Evolutionary conservation across 2,888 invertebrate species (phyloP).

Genomic region (Melanargia galathea): DNA sequence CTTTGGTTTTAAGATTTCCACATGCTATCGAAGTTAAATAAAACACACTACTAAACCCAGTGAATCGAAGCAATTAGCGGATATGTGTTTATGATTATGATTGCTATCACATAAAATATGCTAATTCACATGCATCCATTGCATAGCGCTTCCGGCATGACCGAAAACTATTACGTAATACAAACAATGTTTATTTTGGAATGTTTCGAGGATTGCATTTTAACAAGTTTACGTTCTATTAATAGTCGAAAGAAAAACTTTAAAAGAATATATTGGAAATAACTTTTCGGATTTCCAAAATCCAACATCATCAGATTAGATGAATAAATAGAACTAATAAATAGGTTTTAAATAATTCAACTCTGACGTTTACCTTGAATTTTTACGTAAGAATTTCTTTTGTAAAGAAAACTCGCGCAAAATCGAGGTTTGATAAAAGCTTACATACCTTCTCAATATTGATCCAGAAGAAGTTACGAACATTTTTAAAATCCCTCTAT

Average conservation of each 20-base stretch:
- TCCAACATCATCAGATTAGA: background rate
- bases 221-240: slow-evolving; percentile 4
- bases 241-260: background rate
- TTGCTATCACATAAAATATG: slow-evolving; percentile 8
- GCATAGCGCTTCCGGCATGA: slow-evolving; percentile 18
- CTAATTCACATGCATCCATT: slow-evolving; percentile 5
- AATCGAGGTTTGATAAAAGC: too few relatives aligned
- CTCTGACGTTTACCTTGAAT: too few relatives aligned
- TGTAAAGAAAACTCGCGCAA: too few relatives aligned
- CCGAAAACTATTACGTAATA: slow-evolving; percentile 15
- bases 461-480: too few relatives aligned
- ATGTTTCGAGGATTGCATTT: slow-evolving; percentile 1
- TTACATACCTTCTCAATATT: too few relatives aligned
- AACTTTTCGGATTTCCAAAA: background rate
- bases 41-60: too few relatives aligned
- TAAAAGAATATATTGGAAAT: background rate
- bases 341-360: background rate
- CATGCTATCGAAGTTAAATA: too few relatives aligned
- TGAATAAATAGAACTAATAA: too few relatives aligned
- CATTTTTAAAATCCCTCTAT: too few relatives aligned
- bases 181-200: slow-evolving; percentile 12
- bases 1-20: too few relatives aligned
- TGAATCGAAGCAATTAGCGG: slow-evolving; percentile 12
- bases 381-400: too few relatives aligned
- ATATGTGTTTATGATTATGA: slow-evolving; percentile 15